A percentile compares a stretch with the other conserved stretches of the same genome.
phyloP scores from a whole-genome alignment of 2,888 invertebrate species.

The Pocota personata region DNA sequence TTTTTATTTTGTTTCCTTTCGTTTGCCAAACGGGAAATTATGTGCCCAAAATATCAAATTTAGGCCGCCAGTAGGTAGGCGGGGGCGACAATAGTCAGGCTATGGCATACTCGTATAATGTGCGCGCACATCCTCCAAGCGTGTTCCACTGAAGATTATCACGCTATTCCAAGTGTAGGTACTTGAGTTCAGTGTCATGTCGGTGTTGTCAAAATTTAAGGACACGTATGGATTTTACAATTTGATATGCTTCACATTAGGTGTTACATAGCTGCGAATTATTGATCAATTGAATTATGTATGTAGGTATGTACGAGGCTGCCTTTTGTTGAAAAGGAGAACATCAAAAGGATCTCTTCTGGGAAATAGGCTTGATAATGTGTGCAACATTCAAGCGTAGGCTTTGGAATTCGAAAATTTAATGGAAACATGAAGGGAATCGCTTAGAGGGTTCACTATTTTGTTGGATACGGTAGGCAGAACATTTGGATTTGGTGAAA shows the following conservation, averaged over 20 bases:
- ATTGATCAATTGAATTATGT: constrained; percentile 61
- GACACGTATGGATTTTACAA: constrained; percentile 54
- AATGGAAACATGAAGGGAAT: constrained; percentile 14
- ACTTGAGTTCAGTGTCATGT: constrained; percentile 12
- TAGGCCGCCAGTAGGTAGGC: not conserved
- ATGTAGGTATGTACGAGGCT: constrained; percentile 16
- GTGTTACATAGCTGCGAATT: constrained; percentile 54
- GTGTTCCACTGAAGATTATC: constrained; percentile 13
- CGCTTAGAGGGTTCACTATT: constrained; percentile 22
- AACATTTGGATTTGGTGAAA: constrained; percentile 8
- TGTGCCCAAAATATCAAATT: constrained; percentile 43
- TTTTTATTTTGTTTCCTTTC: constrained; percentile 15
- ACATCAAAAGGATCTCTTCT: constrained; percentile 31
- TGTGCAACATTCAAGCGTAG: not conserved
- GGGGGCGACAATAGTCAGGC: not conserved
- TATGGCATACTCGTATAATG: not conserved
- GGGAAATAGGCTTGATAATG: constrained; percentile 5
- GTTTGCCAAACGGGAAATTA: constrained; percentile 38
- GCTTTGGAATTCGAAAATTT: not conserved
- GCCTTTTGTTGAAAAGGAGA: not conserved
- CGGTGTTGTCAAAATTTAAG: constrained; percentile 6
- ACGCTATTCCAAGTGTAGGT: constrained; percentile 26
- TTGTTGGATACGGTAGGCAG: not conserved
- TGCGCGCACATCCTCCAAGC: not conserved
- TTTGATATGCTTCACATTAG: constrained; percentile 44